Evolutionary conservation across 1,140 invertebrate genomes (phyloP), one percentile per base, ranked within the genome.

Genomic region (Rhizoglyphus robini): DNA sequence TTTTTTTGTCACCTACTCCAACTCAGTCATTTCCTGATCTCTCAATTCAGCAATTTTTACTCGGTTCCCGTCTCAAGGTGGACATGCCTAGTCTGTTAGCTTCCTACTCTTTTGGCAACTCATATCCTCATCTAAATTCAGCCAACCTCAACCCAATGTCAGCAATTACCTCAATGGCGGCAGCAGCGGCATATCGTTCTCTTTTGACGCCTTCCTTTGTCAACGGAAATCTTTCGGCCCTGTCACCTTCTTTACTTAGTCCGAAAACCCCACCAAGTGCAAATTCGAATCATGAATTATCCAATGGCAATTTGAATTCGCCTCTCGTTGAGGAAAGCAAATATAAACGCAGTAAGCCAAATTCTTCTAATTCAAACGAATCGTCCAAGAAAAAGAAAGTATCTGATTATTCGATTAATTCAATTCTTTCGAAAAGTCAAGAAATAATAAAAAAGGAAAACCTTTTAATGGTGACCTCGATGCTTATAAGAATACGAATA

Each of bases 341-440:
- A n/a, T n/a, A n/a, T n/a, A n/a, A n/a, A n/a, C n/a, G n/a, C n/a
- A n/a, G n/a, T n/a, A n/a, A n/a, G n/a, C n/a, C n/a, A n/a, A n/a
- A n/a, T n/a, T n/a, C n/a, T n/a, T n/a, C n/a, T n/a, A n/a, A n/a
- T n/a, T n/a, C n/a, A n/a, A n/a, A n/a, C n/a, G n/a, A n/a, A n/a
- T n/a, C n/a, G n/a, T n/a, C n/a, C n/a, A 48, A 48, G 13, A 64
- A 54, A 29, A n/a, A 18, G 34, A 1, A 48, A 30, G 34, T 64
- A 4, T 64, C 63, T 3, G 63, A 64, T 38, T 64, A 64, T 23
- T 64, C 63, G 3, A 64, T 64, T 25, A 48, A 64, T 18, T 31
- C 63, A n/a, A 64, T 64, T 2, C 29, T 64, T 4, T 31, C 41
- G n/a, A 18, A 18, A 27, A 49, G 23, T 13, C n/a, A 18, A 36